Conservation (phyloP, 1,140 invertebrate species). For the Megalopta genalis region DNA sequence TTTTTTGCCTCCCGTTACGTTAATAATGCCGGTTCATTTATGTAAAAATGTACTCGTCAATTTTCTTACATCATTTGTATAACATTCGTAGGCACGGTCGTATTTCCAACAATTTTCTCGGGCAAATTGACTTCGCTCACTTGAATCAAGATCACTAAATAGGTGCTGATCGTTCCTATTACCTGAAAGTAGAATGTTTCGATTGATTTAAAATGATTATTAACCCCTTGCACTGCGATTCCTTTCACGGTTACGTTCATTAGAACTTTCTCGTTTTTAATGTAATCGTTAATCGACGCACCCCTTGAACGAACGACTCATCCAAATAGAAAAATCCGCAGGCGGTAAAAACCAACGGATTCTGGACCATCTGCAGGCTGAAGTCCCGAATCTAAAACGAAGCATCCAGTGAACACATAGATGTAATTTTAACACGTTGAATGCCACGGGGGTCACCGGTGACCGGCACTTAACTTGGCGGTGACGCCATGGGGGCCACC, state of each 20-base stretch:
- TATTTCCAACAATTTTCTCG: not conserved
- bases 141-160: constrained; percentile 77
- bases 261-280: too few species aligned
- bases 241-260: too few species aligned
- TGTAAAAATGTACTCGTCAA: too few species aligned
- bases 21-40: too few species aligned
- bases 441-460: too few species aligned
- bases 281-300: constrained; percentile 20
- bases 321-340: constrained; percentile 67
- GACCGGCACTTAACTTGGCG: too few species aligned
- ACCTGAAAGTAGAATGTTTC: constrained; percentile 75
- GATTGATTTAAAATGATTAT: not conserved
- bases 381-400: constrained; percentile 64
- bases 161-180: constrained; percentile 83
- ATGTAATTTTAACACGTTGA: too few species aligned
- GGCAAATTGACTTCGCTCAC: constrained; percentile 30
- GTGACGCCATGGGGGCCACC: too few species aligned
- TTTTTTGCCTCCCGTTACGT: too few species aligned
- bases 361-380: constrained; percentile 64
- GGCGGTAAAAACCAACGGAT: constrained; percentile 65
- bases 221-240: too few species aligned
- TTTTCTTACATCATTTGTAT: too few species aligned
- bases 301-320: constrained; percentile 59
- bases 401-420: too few species aligned
- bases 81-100: not conserved